Evolutionary conservation across 1,140 invertebrate genomes (phyloP).

Genomic region (Orussus abietinus): DNA sequence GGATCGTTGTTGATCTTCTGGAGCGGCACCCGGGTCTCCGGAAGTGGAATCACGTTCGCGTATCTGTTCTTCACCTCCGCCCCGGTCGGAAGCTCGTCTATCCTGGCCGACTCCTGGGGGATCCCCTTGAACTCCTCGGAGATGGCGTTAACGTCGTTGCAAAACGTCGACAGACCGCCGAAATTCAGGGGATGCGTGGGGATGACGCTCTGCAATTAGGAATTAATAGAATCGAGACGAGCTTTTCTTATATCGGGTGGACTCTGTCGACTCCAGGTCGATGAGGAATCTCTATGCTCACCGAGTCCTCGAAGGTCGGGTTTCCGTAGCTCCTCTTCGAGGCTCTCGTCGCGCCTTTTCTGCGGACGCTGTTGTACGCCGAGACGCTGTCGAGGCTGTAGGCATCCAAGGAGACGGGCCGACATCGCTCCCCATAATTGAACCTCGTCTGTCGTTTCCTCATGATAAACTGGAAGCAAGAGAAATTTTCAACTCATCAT

Average conservation of each 20-base stretch:
- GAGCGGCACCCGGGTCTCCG: conserved; percentile 80
- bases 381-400: conserved; percentile 88
- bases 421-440: conserved; percentile 79
- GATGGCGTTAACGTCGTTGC: conserved; percentile 67
- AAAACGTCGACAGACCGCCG: conserved; percentile 69
- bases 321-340: conserved; percentile 89
- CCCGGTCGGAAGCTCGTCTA: conserved; percentile 78
- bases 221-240: conserved; percentile 14
- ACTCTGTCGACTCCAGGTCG: too few relatives aligned
- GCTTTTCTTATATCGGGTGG: not conserved
- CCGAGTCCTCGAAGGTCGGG: conserved; percentile 87
- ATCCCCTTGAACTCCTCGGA: conserved; percentile 75
- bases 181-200: conserved; percentile 72
- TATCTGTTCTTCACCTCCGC: conserved; percentile 90
- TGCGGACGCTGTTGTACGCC: conserved; percentile 71
- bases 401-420: conserved; percentile 80
- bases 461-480: conserved; percentile 63
- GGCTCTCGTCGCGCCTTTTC: conserved; percentile 66
- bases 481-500: too few relatives aligned
- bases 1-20: conserved; percentile 65
- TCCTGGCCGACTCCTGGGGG: conserved; percentile 69
- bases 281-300: too few relatives aligned
- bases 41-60: conserved; percentile 88
- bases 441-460: conserved; percentile 63
- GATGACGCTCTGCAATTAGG: conserved; percentile 56